Evolutionary conservation across 2,888 invertebrate genomes (phyloP).

Genomic region (Eristalis intricaria): DNA sequence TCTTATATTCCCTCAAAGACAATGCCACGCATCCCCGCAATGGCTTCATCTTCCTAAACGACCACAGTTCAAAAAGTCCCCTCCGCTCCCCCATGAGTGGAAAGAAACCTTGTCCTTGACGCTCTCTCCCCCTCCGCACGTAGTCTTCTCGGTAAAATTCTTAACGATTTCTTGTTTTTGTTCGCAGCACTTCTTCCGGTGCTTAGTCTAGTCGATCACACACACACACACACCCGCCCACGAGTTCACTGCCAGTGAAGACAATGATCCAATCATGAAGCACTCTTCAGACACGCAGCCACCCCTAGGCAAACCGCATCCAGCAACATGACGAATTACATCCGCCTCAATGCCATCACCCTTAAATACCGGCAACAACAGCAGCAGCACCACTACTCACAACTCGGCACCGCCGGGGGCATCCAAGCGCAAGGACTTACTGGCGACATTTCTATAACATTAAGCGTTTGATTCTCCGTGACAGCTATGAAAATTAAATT

Average conservation of each 20-base stretch:
- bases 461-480: neutral
- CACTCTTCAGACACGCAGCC: neutral
- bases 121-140: neutral
- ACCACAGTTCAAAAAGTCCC: too few species aligned
- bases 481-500: slow-evolving; percentile 22
- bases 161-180: neutral
- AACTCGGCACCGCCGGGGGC: neutral
- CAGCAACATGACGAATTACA: neutral
- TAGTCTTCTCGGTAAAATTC: neutral
- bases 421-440: neutral
- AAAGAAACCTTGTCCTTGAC: neutral
- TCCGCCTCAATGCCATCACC: neutral
- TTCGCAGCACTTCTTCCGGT: neutral
- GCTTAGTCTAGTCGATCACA: neutral
- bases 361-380: neutral
- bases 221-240: neutral
- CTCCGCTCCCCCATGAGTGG: too few species aligned
- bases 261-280: neutral
- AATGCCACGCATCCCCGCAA: too few species aligned
- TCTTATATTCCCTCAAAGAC: too few species aligned
- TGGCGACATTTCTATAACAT: slow-evolving; percentile 1
- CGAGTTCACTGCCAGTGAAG: neutral
- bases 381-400: neutral
- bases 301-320: neutral
- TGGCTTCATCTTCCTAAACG: too few species aligned